Base-by-base conservation (phyloP, 2,113 vertebrate species). In the Ornithorhynchus anatinus region DNA sequence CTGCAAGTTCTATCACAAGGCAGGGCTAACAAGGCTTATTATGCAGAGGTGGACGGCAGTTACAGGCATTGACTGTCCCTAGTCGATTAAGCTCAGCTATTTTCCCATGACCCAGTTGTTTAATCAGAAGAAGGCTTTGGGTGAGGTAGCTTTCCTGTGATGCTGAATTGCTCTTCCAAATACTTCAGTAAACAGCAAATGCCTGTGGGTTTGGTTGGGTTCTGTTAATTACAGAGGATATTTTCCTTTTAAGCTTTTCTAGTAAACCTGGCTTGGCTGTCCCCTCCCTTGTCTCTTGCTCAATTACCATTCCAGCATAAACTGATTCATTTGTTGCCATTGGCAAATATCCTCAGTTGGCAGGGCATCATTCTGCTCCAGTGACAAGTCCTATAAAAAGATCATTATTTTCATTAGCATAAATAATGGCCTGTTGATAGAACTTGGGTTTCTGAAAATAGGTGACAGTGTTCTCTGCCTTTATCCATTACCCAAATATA, bases 371-470 rank as follows among this genome's bases (percentile, higher is more conserved):
- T 84, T 88, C 86, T 70, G 25, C 81, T 76, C 69, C 77, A 80
- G 59, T 88, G 86, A 87, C 89, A 90, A 82, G 86, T 76, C 60
- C 83, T 88, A 88, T 87, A 88, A 89, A 86, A 90, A 87, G 84
- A 88, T 87, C 78, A 84, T 89, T 87, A 87, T 84, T 90, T 89
- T 87, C 89, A 90, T 90, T 89, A 90, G 79, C 87, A 88, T 89
- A 90, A 90, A 90, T 88, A 89, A 86, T 79, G 73, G 72, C 79
- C 58, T 82, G 84, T 89, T 86, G 89, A 84, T 88, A 83, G 84
- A 88, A 80, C 72, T 81, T 67, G 66, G 61, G 60, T 80, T 88
- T 84, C 72, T 76, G 86, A 88, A 89, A 89, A 89, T 80, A 87
- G 86, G 73, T 86, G 87, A 80, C 79, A 79, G 74, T 71, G 76